A percentile compares a stretch with the other conserved stretches of the same genome.
Evolutionary conservation across 2,797 vertebrate species (phyloP).

Genomic region (Hapalemur alaotrensis): DNA sequence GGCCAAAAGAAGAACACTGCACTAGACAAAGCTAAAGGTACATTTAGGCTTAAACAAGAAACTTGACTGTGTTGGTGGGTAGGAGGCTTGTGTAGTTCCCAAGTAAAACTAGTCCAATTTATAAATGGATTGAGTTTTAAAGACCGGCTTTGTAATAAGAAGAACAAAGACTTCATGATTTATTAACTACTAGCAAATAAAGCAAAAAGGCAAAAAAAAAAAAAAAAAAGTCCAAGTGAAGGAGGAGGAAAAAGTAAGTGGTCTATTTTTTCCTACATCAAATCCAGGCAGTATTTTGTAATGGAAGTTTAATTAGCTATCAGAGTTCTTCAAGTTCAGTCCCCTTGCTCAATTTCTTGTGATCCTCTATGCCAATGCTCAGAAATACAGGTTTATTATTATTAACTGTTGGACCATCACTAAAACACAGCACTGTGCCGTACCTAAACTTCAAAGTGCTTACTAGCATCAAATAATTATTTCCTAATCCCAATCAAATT

Average conservation of each 20-base stretch:
- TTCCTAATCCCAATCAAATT: conserved; percentile 10
- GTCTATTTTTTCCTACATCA: neutral
- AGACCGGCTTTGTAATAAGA: neutral
- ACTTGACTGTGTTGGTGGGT: neutral
- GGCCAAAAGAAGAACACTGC: neutral
- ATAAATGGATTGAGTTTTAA: neutral
- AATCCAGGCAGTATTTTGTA: conserved; percentile 7
- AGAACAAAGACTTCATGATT: conserved; percentile 1
- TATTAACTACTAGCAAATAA: conserved; percentile 11
- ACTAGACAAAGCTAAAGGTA: neutral
- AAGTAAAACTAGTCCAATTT: neutral
- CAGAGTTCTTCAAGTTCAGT: neutral
- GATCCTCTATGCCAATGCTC: neutral
- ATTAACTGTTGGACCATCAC: neutral
- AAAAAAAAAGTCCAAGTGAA: neutral
- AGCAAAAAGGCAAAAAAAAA: neutral
- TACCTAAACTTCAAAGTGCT: neutral
- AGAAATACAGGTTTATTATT: conserved; percentile 16
- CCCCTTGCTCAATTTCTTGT: neutral
- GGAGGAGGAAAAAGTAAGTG: neutral
- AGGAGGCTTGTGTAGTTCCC: neutral
- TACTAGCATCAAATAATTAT: conserved; percentile 45
- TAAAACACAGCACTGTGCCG: neutral
- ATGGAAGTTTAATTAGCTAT: neutral
- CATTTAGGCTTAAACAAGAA: neutral